phyloP scores from a whole-genome alignment of 2,797 vertebrate species.

The Molossus alvarezi region DNA sequence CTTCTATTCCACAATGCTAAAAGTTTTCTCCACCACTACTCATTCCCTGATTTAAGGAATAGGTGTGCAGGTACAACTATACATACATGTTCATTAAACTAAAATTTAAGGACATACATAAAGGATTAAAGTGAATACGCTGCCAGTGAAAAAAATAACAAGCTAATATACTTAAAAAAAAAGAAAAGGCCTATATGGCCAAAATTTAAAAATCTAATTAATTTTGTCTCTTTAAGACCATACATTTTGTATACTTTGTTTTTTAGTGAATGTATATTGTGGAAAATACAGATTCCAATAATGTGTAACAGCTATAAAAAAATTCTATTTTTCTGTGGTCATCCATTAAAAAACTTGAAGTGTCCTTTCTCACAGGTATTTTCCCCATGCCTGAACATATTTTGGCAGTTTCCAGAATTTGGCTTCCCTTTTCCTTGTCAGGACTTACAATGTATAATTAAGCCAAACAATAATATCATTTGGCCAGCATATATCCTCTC shows the following conservation, averaged over 20 bases:
- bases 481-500: not conserved
- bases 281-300: not conserved
- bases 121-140: conserved; percentile 25
- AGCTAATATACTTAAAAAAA: conserved; percentile 33
- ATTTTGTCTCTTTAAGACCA: conserved; percentile 16
- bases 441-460: not conserved
- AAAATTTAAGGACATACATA: conserved; percentile 21
- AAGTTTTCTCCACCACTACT: not conserved
- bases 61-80: not conserved
- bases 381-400: not conserved
- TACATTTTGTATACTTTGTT: conserved; percentile 18
- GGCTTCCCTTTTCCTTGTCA: conserved; percentile 37
- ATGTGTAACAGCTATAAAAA: conserved; percentile 40
- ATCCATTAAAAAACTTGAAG: conserved; percentile 35
- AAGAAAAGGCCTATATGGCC: conserved; percentile 13
- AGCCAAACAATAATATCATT: not conserved
- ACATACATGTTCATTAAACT: not conserved
- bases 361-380: conserved; percentile 2
- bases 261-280: not conserved
- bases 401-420: not conserved
- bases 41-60: conserved; percentile 18
- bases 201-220: conserved; percentile 62
- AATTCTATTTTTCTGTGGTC: not conserved
- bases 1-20: conserved; percentile 33
- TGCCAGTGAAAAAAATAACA: conserved; percentile 5